Evolutionary conservation across 2,113 vertebrate genomes (phyloP).

Genomic region (Vanacampus margaritifer): DNA sequence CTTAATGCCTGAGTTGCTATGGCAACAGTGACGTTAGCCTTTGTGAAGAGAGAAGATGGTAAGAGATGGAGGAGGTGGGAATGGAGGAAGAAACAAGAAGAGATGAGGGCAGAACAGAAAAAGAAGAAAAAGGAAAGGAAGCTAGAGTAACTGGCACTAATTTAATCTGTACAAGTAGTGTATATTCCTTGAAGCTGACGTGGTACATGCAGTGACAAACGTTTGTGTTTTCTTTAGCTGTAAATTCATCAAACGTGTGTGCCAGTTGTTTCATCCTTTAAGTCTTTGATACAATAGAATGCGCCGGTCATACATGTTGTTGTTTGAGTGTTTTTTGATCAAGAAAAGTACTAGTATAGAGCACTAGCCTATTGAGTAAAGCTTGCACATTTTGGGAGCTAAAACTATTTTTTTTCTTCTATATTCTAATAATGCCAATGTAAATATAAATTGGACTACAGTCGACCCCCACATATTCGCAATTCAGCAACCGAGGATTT

Average conservation of each 20-base stretch:
- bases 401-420: no score
- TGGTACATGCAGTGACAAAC: conserved; percentile 14
- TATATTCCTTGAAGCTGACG: background rate
- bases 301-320: no score
- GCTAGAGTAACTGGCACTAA: conserved; percentile 11
- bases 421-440: no score
- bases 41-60: conserved; percentile 46
- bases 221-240: conserved; percentile 10
- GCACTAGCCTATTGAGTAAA: no score
- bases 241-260: conserved; percentile 17
- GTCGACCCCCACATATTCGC: no score
- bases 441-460: no score
- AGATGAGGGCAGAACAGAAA: conserved; percentile 33
- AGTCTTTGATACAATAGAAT: no score
- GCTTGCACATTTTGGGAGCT: no score
- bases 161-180: conserved; percentile 31
- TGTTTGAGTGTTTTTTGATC: no score
- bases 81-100: conserved; percentile 30
- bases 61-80: conserved; percentile 51
- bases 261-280: no score
- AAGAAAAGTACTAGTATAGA: no score
- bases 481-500: no score
- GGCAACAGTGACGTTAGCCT: conserved; percentile 69
- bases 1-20: conserved; percentile 71
- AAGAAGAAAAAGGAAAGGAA: conserved; percentile 40